Conservation (phyloP, 2,888 invertebrate genomes). For the Gymnoscelis rufifasciata region DNA sequence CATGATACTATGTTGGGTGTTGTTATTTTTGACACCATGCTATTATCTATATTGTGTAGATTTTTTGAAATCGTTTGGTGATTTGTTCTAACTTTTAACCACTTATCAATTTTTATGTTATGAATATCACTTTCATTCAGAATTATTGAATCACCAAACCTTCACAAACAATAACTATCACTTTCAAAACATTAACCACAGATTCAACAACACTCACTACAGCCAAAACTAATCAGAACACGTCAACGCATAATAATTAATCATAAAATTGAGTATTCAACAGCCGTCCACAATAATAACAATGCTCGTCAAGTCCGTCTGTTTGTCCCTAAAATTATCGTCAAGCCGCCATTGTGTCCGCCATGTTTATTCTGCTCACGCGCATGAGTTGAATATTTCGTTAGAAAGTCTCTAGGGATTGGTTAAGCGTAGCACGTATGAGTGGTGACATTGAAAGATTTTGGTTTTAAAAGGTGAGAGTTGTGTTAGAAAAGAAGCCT, state of each 20-base stretch:
- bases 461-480: constrained; percentile 34
- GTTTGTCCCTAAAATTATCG: constrained; percentile 50
- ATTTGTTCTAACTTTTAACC: too few relatives aligned
- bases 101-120: too few relatives aligned
- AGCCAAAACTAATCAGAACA: too few relatives aligned
- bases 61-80: too few relatives aligned
- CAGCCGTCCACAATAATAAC: constrained; percentile 20
- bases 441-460: constrained; percentile 31
- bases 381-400: constrained; percentile 64
- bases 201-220: constrained; percentile 5
- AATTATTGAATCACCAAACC: too few relatives aligned
- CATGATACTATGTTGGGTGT: too few relatives aligned
- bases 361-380: constrained; percentile 60
- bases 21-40: too few relatives aligned
- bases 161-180: neutral
- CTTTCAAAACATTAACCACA: constrained; percentile 4
- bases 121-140: too few relatives aligned
- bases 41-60: too few relatives aligned
- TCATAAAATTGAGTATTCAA: constrained; percentile 17
- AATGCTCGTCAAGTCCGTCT: constrained; percentile 33
- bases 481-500: constrained; percentile 2
- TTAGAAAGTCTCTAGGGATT: constrained; percentile 65
- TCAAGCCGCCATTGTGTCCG: constrained; percentile 48
- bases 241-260: constrained; percentile 2
- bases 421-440: constrained; percentile 39